phyloP scores from a whole-genome alignment of 2,888 invertebrate species.

The Teinopalpus imperialis region DNA sequence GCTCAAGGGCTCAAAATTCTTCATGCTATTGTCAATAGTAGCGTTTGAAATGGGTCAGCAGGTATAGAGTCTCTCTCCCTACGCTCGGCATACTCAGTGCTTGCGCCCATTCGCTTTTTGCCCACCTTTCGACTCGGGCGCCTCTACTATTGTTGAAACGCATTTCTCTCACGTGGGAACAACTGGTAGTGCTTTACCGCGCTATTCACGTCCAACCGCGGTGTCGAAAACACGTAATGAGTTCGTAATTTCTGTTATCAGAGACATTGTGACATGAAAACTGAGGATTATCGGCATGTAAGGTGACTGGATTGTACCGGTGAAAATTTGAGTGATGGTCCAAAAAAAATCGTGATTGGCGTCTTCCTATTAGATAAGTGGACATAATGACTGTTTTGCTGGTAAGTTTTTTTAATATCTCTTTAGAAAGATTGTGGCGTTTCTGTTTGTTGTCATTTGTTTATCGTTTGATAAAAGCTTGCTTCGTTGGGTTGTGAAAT shows the following conservation, averaged over 20 bases:
- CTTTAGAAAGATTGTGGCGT: not conserved
- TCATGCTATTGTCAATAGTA: constrained; percentile 37
- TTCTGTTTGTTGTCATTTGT: not conserved
- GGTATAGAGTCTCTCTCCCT: constrained; percentile 50
- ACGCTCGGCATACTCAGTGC: constrained; percentile 42
- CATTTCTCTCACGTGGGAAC: constrained; percentile 80
- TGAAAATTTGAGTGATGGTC: constrained; percentile 73
- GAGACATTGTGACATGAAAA: constrained; percentile 51
- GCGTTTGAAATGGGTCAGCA: constrained; percentile 72
- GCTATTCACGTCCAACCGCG: constrained; percentile 52
- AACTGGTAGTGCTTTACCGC: constrained; percentile 62
- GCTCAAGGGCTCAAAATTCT: constrained; percentile 40
- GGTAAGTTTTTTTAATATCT: constrained; percentile 49
- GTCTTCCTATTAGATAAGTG: constrained; percentile 54
- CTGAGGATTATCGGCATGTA: constrained; percentile 53
- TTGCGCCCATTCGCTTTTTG: constrained; percentile 77
- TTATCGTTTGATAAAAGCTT: constrained; percentile 19
- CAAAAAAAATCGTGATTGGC: constrained; percentile 61
- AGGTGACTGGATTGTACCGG: constrained; percentile 48
- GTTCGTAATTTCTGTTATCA: constrained; percentile 46
- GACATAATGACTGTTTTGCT: constrained; percentile 60
- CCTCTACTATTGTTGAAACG: constrained; percentile 66
- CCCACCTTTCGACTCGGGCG: constrained; percentile 79
- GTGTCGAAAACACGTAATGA: constrained; percentile 56
- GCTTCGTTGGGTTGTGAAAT: too few species aligned